phyloP scores from a whole-genome alignment of 2,113 vertebrate species.

The Emydocephalus ijimae region DNA sequence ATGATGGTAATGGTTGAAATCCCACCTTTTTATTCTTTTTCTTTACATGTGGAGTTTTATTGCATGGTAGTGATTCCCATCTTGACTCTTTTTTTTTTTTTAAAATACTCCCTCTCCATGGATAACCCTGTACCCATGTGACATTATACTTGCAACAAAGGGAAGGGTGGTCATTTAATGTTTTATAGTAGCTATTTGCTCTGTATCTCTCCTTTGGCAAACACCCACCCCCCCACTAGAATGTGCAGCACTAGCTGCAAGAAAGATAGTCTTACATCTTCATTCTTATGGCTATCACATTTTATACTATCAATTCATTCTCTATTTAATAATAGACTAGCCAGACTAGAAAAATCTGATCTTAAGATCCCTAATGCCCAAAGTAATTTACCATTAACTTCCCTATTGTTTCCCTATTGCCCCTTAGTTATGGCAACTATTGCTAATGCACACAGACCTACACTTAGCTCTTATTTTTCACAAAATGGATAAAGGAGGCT shows the following conservation, averaged over 20 bases:
- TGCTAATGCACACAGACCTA: neutral
- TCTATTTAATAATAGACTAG: neutral
- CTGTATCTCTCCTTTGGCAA: neutral
- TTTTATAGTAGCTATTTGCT: neutral
- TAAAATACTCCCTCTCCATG: neutral
- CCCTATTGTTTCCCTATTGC: neutral
- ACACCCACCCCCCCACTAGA: neutral
- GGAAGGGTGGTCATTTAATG: neutral
- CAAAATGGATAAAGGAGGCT: constrained; percentile 12
- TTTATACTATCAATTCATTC: neutral
- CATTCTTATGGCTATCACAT: neutral
- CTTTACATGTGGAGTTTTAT: neutral
- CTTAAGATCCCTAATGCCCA: neutral
- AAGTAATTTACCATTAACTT: neutral
- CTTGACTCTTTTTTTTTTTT: neutral
- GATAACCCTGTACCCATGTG: neutral
- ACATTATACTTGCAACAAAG: neutral
- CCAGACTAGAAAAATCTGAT: constrained; percentile 1
- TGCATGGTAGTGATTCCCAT: neutral
- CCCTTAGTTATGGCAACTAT: neutral
- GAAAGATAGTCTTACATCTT: neutral
- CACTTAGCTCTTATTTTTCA: neutral
- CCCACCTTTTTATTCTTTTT: neutral
- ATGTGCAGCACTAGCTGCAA: neutral
- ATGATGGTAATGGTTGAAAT: neutral